A percentile compares a stretch with the other conserved stretches of the same genome.
These are phyloP conservation scores for Leptestheria dahalacensis DNA, from an alignment of 1,140 invertebrate species.

Conservation along the genomic window DNA sequence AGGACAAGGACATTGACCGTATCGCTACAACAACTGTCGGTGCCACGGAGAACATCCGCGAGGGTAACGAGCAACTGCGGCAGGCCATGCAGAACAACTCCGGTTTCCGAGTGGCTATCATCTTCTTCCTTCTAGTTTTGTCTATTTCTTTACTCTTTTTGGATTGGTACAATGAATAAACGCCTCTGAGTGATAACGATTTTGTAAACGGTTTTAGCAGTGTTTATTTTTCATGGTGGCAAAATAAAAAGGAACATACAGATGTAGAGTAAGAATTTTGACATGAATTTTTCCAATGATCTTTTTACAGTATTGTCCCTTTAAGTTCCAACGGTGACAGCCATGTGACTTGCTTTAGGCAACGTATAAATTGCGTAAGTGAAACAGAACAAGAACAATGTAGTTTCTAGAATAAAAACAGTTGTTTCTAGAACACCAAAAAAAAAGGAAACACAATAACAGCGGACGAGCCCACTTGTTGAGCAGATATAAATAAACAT, in stretches of 20 bases:
- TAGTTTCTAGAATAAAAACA: neutral
- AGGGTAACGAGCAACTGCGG: slow-evolving; percentile 91
- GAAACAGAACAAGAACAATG: neutral
- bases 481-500: neutral
- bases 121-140: slow-evolving; percentile 91
- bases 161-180: slow-evolving; percentile 95
- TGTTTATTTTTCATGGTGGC: neutral
- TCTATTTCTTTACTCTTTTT: slow-evolving; percentile 89
- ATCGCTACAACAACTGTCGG: slow-evolving; percentile 73
- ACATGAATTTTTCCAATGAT: neutral
- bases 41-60: slow-evolving; percentile 85
- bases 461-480: neutral
- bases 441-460: neutral
- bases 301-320: no score
- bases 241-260: neutral
- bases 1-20: slow-evolving; percentile 82
- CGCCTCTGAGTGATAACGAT: neutral
- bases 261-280: neutral
- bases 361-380: neutral
- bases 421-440: neutral
- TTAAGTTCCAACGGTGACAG: neutral
- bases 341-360: neutral
- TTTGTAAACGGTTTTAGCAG: neutral
- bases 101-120: slow-evolving; percentile 76
- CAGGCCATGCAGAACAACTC: slow-evolving; percentile 94